Evolutionary conservation across 2,888 invertebrate species (phyloP), one percentile per base, ranked within the genome.

Genomic region (Ichneumoninae sp.): DNA sequence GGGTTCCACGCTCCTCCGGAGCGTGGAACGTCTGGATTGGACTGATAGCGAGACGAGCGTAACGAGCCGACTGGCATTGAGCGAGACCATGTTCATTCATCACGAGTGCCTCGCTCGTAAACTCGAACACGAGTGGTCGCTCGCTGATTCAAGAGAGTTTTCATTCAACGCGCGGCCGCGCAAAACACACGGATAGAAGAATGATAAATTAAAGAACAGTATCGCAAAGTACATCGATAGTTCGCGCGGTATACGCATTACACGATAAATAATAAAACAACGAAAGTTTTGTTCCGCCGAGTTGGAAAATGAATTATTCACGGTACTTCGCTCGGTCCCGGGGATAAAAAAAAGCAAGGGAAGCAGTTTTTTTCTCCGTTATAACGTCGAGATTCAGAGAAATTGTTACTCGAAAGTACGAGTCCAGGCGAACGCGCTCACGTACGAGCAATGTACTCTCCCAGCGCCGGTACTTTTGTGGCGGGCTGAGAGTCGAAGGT

Each of bases 41-140:
- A 84, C 84, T 86, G 86, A 87, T 87, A 87, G 84, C 83, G 86
- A 84, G 82, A 86, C 84, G 86, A 86, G 84, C 82, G 86, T 83
- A 87, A 86, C 83, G 83, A 86, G 86, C 68, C 83, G 83, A 84
- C 82, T 86, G 80, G 84, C 84, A 84, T 84, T 84, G 84, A 84
- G 82, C 79, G 76, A 84, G 82, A 68, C 76, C 71, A 50, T 82
- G 84, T 82, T 84, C 84, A 84, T 84, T 84, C 82, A 84, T 84
- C 84, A 84, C 84, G 84, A 82, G 77, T 78, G 81, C 75, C 50
- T 78, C 69, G 74, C 78, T 84, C 82, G 84, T 84, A 84, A 82
- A 79, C 84, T 79, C 82, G 79, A 84, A 82, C 82, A 79, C 84
- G 82, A 84, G 82, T 69, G 52, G 30, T 54, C 65, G 70, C 76